Base-by-base conservation (phyloP, 2,888 invertebrate genomes). In the Blastobasis adustella region DNA sequence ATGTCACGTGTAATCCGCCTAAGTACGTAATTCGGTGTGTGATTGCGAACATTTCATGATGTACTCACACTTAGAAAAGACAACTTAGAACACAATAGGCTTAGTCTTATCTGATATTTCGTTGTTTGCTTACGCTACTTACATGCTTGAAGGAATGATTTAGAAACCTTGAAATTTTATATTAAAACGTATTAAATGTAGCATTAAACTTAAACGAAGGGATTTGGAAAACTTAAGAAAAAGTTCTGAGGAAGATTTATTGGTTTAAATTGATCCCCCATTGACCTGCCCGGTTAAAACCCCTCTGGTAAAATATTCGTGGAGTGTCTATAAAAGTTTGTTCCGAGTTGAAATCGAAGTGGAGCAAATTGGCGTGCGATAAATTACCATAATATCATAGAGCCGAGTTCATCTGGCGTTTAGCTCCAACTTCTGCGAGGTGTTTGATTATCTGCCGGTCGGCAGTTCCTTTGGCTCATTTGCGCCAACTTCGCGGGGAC, bases 351-450 rank as follows among this genome's bases (percentile, higher is more conserved):
- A 67, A 77, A 78, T 77, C 77, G 79, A 82, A 77, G 73, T 73
- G 69, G 72, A 64, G 67, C 76, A 81, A 86, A 80, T 85, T 84
- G 80, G 70, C 76, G 72, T 72, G 77, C 76, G 76, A 87, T 87
- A 87, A 88, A 85, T 88, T 88, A 83, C 79, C 84, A 82, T 85
- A 87, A 85, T 77, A 80, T 82, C 71, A 72, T 71, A 78, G 76
- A 79, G 70, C 67, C 65, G 76, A 82, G 81, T 87, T 87, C 84
- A 88, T 87, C 86, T 86, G 77, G 65, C 82, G 80, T 81, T 88
- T 85, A 87, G 83, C 85, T 79, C 62, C 67, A 83, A 83, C 77
- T 83, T 82, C 64, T 61, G 70, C 56, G 61, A 76, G 66, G 64
- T 74, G 79, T 79, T 83, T 86, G 84, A 87, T 87, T 84, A 87